Base-by-base conservation (phyloP, 1,140 invertebrate genomes). In the Diorhabda sublineata region DNA sequence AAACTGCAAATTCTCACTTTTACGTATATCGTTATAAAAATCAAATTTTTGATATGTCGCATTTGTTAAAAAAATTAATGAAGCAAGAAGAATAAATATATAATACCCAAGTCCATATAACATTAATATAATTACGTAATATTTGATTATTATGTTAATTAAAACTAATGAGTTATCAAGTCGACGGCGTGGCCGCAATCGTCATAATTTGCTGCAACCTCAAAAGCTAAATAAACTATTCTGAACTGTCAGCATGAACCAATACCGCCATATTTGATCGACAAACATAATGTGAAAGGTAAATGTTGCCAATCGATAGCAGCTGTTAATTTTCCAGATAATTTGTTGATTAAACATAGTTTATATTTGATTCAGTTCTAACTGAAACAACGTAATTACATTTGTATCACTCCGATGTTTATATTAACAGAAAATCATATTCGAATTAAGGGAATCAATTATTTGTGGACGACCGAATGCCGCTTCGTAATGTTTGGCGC, bases 261-360 rank as follows among this genome's bases (percentile, higher is more conserved):
- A 66, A 73, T 70, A 73, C 69, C 69, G 69, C 67, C 66, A 71
- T 73, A 73, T 75, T 75, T 75, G 73, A 73, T 75, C 71, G 71
- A 66, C 69, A 75, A 75, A 75, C 73, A 73, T 75, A 73, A 75
- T 75, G 63, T 69, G 69, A 75, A 75, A 75, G 70, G 73, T 75
- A 75, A 75, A 75, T 70, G 73, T 75, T 75, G 73, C 73, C 73
- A 75, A 73, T 75, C 73, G 73, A 75, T 75, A 73, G 71, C 69
- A 71, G 71, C 66, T 73, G 73, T 75, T 75, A 75, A 75, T 75
- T 75, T 75, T 71, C 73, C 73, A 73, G 71, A 73, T 75, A 75
- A 75, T 75, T 73, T 70, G 71, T 71, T 75, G 69, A 73, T 75
- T 73, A 75, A 70, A 75, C 71, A 71, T 66, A 62, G 66, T 70